phyloP scores from a whole-genome alignment of 30 jellyfish, hydroid and myxozoan species.

The Haliclystus octoradiatus region DNA sequence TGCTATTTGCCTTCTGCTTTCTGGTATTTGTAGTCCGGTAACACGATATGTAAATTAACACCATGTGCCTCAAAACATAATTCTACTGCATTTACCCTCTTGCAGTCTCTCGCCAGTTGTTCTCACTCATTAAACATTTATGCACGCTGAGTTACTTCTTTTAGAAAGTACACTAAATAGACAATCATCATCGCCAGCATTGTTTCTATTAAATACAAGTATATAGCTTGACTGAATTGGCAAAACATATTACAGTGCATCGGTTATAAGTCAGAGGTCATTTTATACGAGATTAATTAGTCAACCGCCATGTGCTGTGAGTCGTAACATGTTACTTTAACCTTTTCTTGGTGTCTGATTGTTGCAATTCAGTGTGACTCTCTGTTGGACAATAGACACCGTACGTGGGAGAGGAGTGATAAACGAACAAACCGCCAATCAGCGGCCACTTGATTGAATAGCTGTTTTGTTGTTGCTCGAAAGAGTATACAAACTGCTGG shows the following conservation, averaged over 20 bases:
- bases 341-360: constrained; percentile 1
- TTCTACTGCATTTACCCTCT: too few relatives aligned
- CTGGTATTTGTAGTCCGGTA: too few relatives aligned
- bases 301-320: too few relatives aligned
- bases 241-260: neutral
- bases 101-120: neutral
- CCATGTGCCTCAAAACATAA: too few relatives aligned
- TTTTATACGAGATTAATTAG: too few relatives aligned
- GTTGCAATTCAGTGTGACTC: constrained; percentile 1
- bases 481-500: constrained; percentile 2
- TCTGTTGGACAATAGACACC: neutral
- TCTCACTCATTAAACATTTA: neutral
- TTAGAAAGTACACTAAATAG: neutral
- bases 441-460: constrained; percentile 17
- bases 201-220: neutral
- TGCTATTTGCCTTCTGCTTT: too few relatives aligned
- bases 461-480: constrained; percentile 3
- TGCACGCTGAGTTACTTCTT: neutral
- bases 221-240: neutral
- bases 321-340: neutral
- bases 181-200: neutral
- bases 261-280: neutral
- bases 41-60: too few relatives aligned
- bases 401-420: constrained; percentile 64
- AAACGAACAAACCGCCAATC: constrained; percentile 61